Evolutionary conservation across 2,113 vertebrate genomes (phyloP).

Genomic region (Ctenomys sociabilis): DNA sequence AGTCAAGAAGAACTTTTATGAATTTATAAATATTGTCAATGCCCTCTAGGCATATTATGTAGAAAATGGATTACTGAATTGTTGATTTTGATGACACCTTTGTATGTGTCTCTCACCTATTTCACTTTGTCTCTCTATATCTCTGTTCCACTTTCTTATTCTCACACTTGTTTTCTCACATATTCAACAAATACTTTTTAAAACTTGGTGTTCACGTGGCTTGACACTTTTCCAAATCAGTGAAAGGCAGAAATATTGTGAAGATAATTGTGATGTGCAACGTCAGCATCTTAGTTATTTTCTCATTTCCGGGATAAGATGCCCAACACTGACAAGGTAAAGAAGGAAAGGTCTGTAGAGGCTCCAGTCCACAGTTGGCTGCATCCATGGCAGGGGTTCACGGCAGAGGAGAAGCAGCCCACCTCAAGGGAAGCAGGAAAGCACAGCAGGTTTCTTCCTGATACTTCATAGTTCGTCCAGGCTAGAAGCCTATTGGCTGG

Average conservation of each 20-base stretch:
- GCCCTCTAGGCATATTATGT: not conserved
- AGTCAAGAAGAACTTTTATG: not conserved
- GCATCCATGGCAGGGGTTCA: too few relatives aligned
- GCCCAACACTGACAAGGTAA: not conserved
- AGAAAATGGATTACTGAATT: not conserved
- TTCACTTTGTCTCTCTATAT: not conserved
- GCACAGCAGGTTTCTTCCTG: not conserved
- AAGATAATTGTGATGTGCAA: not conserved
- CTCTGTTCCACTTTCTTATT: not conserved
- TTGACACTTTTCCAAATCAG: not conserved
- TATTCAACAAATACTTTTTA: not conserved
- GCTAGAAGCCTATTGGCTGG: not conserved
- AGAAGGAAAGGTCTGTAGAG: not conserved
- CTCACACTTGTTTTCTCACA: not conserved
- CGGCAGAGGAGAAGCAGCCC: not conserved
- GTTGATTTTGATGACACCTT: constrained; percentile 9
- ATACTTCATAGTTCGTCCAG: not conserved
- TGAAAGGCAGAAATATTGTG: not conserved
- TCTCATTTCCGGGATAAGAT: not conserved
- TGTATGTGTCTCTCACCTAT: not conserved
- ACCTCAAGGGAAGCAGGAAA: not conserved
- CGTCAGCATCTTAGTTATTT: not conserved
- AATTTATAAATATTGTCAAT: not conserved
- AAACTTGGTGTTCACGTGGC: not conserved
- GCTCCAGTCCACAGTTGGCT: not conserved